A percentile compares a stretch with the other conserved stretches of the same genome.
These are phyloP conservation scores for Corythoichthys intestinalis DNA, from an alignment of 2,113 vertebrate species.

Conservation along the genomic window DNA sequence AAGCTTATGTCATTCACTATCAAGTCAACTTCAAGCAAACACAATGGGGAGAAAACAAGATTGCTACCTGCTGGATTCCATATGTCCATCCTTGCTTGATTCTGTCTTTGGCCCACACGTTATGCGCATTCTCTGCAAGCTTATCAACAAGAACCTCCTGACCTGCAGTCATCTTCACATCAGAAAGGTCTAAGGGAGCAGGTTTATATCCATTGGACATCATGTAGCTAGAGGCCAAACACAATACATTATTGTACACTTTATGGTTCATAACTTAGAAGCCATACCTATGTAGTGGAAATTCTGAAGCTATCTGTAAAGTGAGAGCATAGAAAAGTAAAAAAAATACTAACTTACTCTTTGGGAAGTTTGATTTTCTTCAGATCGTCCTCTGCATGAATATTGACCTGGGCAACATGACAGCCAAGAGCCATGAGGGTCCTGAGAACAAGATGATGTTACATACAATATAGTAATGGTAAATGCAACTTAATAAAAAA, in stretches of 20 bases:
- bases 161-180: constrained; percentile 86
- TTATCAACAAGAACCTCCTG: constrained; percentile 97
- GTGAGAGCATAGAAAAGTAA: not conserved
- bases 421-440: constrained; percentile 92
- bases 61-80: constrained; percentile 93
- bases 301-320: not conserved
- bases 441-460: constrained; percentile 56
- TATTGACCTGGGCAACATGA: constrained; percentile 85
- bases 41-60: not conserved
- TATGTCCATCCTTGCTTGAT: constrained; percentile 99
- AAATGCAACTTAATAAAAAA: not conserved
- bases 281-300: not conserved
- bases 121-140: constrained; percentile 98
- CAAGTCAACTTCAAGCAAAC: not conserved
- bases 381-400: constrained; percentile 88
- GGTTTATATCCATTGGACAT: constrained; percentile 98
- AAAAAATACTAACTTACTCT: constrained; percentile 42
- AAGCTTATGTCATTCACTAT: not conserved
- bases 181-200: constrained; percentile 91
- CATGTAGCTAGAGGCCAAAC: constrained; percentile 78
- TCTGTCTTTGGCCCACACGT: constrained; percentile 98
- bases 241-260: not conserved
- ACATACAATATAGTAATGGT: not conserved
- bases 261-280: not conserved
- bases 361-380: constrained; percentile 95